Conservation (phyloP, 2,113 vertebrate species). For the Peromyscus polionotus region DNA sequence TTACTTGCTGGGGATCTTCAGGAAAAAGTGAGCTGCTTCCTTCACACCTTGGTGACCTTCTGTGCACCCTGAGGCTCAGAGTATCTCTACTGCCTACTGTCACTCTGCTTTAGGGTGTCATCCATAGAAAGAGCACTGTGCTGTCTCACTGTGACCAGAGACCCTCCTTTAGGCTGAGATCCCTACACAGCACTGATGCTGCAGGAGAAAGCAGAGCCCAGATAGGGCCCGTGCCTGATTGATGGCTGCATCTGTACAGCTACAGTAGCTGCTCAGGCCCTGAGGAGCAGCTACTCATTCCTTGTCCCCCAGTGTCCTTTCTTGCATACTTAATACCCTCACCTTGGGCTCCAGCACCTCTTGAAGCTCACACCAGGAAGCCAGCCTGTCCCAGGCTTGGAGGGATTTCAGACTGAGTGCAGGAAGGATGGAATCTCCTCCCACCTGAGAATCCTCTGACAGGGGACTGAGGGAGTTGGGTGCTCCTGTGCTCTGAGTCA, state of each 20-base stretch:
- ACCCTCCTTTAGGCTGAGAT: not conserved
- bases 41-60: too few species aligned
- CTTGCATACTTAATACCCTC: not conserved
- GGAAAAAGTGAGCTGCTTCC: not conserved
- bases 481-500: not conserved
- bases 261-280: not conserved
- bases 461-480: not conserved
- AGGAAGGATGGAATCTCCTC: not conserved
- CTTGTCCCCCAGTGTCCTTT: not conserved
- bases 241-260: not conserved
- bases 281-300: not conserved
- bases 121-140: not conserved
- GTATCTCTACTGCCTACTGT: not conserved
- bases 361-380: rapidly evolving
- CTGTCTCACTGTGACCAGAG: not conserved
- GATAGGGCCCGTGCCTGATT: not conserved
- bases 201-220: not conserved
- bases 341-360: not conserved
- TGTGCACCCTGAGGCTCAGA: not conserved
- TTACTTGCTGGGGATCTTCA: not conserved
- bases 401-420: not conserved
- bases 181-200: not conserved
- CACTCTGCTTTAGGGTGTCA: not conserved
- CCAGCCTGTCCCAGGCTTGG: not conserved
- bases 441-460: not conserved